phyloP scores from a whole-genome alignment of 2,113 vertebrate genomes.

The Brachyistius frenatus region DNA sequence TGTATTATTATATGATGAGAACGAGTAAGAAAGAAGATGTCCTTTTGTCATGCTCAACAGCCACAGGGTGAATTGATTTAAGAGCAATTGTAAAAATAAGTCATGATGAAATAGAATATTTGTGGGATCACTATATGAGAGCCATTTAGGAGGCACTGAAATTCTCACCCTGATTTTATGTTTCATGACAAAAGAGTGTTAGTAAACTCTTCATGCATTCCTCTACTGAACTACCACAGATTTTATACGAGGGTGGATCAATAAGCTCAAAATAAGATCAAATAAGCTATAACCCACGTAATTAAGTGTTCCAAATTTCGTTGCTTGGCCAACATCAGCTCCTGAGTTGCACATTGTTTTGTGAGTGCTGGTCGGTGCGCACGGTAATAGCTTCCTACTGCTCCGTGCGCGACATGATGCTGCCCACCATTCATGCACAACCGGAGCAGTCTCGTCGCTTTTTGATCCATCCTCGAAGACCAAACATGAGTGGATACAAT shows the following conservation, averaged over 20 bases:
- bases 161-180: background rate
- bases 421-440: too few species aligned
- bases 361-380: too few species aligned
- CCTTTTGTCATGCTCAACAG: constrained; percentile 15
- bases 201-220: background rate
- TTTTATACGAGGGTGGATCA: too few species aligned
- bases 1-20: constrained; percentile 32
- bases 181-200: background rate
- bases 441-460: too few species aligned
- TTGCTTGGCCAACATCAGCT: too few species aligned
- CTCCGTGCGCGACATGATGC: too few species aligned
- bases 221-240: background rate
- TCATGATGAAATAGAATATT: constrained; percentile 58
- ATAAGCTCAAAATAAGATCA: too few species aligned
- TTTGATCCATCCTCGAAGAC: too few species aligned
- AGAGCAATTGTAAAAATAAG: constrained; percentile 21
- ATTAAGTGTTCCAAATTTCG: too few species aligned
- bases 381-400: too few species aligned
- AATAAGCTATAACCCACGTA: too few species aligned
- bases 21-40: constrained; percentile 15
- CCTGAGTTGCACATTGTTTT: too few species aligned
- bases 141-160: background rate
- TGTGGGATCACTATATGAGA: constrained; percentile 55
- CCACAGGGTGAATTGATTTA: constrained; percentile 29
- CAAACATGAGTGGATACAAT: background rate